phyloP scores from a whole-genome alignment of 2,888 invertebrate species.

The Augochlorella aurata region DNA sequence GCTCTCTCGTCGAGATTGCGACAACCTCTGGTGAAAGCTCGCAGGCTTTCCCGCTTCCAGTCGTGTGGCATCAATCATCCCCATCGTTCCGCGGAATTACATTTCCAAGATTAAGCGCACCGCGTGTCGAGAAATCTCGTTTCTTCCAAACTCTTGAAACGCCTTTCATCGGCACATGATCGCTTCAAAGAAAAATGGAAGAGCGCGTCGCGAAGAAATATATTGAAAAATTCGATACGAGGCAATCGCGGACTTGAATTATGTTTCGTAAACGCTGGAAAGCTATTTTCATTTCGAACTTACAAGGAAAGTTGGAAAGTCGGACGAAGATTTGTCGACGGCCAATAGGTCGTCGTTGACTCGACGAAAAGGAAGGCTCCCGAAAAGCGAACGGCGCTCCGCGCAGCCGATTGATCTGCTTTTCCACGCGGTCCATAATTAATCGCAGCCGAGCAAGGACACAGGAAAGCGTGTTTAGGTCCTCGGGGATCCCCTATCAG shows the following conservation, averaged over 20 bases:
- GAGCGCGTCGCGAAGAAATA: too few relatives aligned
- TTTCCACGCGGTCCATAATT: neutral
- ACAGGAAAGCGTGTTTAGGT: neutral
- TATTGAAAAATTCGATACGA: too few relatives aligned
- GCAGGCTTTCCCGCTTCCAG: neutral
- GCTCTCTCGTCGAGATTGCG: slow-evolving; percentile 35
- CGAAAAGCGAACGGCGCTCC: neutral
- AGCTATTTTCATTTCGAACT: too few relatives aligned
- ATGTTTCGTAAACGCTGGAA: too few relatives aligned
- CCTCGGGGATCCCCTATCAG: neutral
- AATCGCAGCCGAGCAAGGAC: too few relatives aligned
- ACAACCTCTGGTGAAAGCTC: neutral
- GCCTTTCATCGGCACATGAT: neutral
- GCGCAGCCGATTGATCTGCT: neutral
- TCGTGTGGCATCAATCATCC: neutral
- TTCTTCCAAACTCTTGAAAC: neutral
- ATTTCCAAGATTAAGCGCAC: neutral
- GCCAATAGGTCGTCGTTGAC: too few relatives aligned
- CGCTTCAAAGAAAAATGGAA: neutral
- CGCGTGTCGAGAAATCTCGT: neutral
- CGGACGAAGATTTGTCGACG: too few relatives aligned
- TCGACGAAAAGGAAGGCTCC: too few relatives aligned
- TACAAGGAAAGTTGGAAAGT: too few relatives aligned
- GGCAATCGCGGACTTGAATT: too few relatives aligned
- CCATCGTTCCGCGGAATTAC: neutral